A percentile compares a stretch with the other conserved stretches of the same genome.
These are phyloP conservation scores for Ciconia boyciana DNA, from an alignment of 2,113 vertebrate genomes.

Conservation along the genomic window DNA sequence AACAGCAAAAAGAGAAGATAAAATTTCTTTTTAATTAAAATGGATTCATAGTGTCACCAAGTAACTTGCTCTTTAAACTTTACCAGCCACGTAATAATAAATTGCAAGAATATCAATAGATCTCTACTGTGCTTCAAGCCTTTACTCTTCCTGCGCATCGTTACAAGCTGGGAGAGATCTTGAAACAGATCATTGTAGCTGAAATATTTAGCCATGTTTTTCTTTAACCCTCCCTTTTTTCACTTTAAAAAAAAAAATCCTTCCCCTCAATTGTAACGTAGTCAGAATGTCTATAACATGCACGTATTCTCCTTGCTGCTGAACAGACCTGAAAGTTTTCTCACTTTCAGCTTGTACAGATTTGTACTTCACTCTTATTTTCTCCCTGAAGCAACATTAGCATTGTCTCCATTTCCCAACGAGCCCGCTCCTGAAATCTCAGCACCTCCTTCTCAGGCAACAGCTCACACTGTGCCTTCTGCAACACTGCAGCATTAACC, in stretches of 20 bases:
- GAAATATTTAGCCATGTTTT: constrained; percentile 23
- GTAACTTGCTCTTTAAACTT: constrained; percentile 62
- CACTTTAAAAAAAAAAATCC: not conserved
- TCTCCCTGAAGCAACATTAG: constrained; percentile 7
- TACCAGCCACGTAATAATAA: constrained; percentile 47
- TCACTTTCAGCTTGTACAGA: not conserved
- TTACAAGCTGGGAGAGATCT: constrained; percentile 16
- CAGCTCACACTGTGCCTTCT: not conserved
- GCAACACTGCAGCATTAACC: not conserved
- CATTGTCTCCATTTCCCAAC: not conserved
- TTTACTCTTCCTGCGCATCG: constrained; percentile 11
- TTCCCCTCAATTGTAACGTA: not conserved
- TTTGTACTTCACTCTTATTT: not conserved
- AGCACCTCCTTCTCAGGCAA: not conserved
- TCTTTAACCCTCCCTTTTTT: not conserved
- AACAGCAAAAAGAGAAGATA: not conserved
- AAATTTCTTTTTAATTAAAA: constrained; percentile 68
- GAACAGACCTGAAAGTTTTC: not conserved
- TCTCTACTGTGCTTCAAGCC: not conserved
- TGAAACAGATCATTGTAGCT: constrained; percentile 36
- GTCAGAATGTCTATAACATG: not conserved
- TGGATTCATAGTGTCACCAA: constrained; percentile 15
- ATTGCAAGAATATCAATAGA: not conserved
- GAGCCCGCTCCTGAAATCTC: not conserved
- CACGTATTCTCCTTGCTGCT: not conserved